Percentiles rank a stretch among this genome's conserved stretches.
Evolutionary conservation across 2,113 vertebrate genomes (phyloP).

Genomic region (Sander lucioperca): DNA sequence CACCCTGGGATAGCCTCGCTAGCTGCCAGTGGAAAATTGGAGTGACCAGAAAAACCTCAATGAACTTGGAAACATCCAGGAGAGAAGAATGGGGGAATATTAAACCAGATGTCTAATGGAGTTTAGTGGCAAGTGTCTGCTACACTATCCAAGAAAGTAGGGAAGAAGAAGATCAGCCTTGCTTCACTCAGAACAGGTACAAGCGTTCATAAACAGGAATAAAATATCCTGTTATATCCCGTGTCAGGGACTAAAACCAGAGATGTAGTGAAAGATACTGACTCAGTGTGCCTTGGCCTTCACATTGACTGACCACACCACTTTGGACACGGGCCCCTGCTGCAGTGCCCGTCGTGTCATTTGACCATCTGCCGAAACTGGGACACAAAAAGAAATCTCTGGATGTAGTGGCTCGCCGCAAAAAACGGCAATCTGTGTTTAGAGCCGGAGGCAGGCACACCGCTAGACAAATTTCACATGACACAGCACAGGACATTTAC

Average conservation of each 20-base stretch:
- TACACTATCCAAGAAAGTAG: conserved; percentile 73
- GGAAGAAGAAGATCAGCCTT: conserved; percentile 32
- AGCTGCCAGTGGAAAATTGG: conserved; percentile 89
- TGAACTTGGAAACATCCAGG: conserved; percentile 84
- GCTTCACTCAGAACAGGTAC: conserved; percentile 58
- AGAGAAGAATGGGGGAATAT: conserved; percentile 84
- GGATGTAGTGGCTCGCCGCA: conserved; percentile 73
- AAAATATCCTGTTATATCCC: conserved; percentile 14
- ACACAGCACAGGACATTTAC: conserved; percentile 81
- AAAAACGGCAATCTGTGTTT: conserved; percentile 76
- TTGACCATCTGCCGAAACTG: conserved; percentile 59
- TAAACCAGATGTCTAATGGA: conserved; percentile 88
- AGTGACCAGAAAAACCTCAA: conserved; percentile 88
- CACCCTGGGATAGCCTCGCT: conserved; percentile 86
- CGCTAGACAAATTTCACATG: conserved; percentile 77
- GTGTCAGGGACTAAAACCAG: conserved; percentile 34
- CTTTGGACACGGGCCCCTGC: conserved; percentile 58
- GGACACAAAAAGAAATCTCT: conserved; percentile 71
- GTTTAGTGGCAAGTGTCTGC: conserved; percentile 88
- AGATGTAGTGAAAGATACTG: conserved; percentile 39
- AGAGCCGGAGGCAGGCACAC: conserved; percentile 68
- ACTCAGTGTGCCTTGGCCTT: conserved; percentile 61
- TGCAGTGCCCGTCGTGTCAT: conserved; percentile 55
- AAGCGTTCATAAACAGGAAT: conserved; percentile 33
- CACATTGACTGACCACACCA: conserved; percentile 67